Evolutionary conservation across 2,888 invertebrate genomes (phyloP), one percentile per base, ranked within the genome.

Genomic region (Drosophila lacicola): DNA sequence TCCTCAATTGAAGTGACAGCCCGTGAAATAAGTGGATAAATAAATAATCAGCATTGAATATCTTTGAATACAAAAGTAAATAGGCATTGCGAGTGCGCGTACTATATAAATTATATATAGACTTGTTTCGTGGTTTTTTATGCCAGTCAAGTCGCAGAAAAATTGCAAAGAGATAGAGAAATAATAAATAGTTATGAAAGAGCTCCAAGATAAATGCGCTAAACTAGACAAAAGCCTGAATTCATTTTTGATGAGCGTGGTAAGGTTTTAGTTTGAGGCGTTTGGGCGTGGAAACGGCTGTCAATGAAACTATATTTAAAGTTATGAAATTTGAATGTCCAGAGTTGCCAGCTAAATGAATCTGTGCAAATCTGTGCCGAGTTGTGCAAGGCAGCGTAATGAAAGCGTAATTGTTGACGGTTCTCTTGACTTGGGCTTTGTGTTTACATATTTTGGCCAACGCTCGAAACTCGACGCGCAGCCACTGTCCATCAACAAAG

Each of bases 1-100:
- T 72, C 70, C 78, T 70, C 75, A 76, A 60, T 68, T 85, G 67
- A 75, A 82, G 76, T 82, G 85, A 88, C 88, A 82, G 80, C 69
- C 82, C 88, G 70, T 80, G 78, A 75, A 84, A 87, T 66, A 74
- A 83, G 82, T 77, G 60, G 78, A 74, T 70, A 80, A 88, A 76
- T 78, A 83, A 88, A 82, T 78, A 83, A 72, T 64, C 67, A 66
- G 65, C 62, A 51, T 71, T 80, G 66, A 63, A 80, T 73, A 73
- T 71, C 69, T 74, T 57, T 69, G 67, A 72, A 74, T 60, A 65
- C 60, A 71, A 70, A 82, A 63, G 45, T 55, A 76, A 73, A 74
- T 64, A 65, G 14, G 37, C 10, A 51, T 37, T 42, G 21, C 14
- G 17, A 63, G 10, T 60, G 54, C 39, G 51, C 46, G 46, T 57